These are phyloP conservation scores for Cerceris ruficornis DNA, from an alignment of 2,888 invertebrate species.

Conservation along the genomic window DNA sequence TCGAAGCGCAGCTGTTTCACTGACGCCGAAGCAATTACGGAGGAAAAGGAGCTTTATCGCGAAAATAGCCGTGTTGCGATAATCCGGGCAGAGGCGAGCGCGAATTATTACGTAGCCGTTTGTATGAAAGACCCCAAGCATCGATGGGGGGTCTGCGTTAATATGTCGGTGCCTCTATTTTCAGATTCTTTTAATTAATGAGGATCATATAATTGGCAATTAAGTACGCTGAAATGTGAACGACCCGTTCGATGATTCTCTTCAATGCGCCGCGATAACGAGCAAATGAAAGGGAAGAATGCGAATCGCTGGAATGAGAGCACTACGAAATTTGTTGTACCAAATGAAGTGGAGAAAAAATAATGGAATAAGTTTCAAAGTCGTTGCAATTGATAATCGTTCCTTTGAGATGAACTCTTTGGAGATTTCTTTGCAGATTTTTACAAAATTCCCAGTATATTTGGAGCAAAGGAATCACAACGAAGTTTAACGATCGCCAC, in stretches of 20 bases:
- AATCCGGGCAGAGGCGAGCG: slow-evolving; percentile 72
- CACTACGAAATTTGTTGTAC: too few species aligned
- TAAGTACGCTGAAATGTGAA: slow-evolving; percentile 59
- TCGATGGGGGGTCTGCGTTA: slow-evolving; percentile 65
- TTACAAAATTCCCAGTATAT: too few species aligned
- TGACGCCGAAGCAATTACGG: slow-evolving; percentile 77
- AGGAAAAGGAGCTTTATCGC: slow-evolving; percentile 76
- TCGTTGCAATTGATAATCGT: too few species aligned
- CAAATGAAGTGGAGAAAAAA: too few species aligned
- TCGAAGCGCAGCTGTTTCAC: slow-evolving; percentile 77
- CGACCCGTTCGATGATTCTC: slow-evolving; percentile 8
- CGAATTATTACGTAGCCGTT: slow-evolving; percentile 77
- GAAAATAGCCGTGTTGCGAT: slow-evolving; percentile 73
- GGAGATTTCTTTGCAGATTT: too few species aligned
- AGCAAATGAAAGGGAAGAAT: background rate
- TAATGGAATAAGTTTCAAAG: too few species aligned
- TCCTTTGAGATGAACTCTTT: too few species aligned
- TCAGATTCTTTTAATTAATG: slow-evolving; percentile 78
- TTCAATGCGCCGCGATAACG: background rate
- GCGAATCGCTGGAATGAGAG: background rate
- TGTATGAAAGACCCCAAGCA: slow-evolving; percentile 68
- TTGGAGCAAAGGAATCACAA: too few species aligned
- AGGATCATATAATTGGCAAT: slow-evolving; percentile 78
- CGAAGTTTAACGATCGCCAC: too few species aligned
- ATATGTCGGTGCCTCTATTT: slow-evolving; percentile 73